Conservation (phyloP, 2,797 vertebrate genomes). For the Kryptolebias ocellatus region DNA sequence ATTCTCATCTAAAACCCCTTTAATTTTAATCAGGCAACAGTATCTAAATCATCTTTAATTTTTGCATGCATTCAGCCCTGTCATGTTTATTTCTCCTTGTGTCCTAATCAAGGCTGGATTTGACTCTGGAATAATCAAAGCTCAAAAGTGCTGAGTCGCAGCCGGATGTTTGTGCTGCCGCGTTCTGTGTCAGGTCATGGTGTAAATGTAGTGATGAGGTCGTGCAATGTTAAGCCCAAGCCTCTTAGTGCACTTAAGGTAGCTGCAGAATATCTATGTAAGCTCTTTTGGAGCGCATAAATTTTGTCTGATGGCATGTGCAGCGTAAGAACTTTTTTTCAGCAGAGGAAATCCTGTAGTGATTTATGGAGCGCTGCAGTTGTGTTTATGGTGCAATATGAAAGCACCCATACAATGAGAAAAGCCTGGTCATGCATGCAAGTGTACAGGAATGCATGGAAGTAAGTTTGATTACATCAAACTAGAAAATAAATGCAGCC, state of each 20-base stretch:
- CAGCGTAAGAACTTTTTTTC: conserved; percentile 32
- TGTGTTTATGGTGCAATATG: conserved; percentile 32
- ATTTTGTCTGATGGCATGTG: conserved; percentile 52
- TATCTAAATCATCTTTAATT: background rate
- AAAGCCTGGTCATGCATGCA: background rate
- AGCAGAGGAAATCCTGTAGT: conserved; percentile 33
- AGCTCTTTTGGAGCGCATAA: conserved; percentile 62
- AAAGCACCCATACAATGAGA: background rate
- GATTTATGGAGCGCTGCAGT: conserved; percentile 44
- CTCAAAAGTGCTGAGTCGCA: conserved; percentile 58
- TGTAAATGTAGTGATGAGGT: conserved; percentile 62
- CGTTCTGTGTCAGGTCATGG: conserved; percentile 54
- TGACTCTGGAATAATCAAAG: conserved; percentile 49
- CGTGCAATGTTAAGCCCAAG: conserved; percentile 53
- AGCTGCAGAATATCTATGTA: conserved; percentile 52
- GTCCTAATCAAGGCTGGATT: conserved; percentile 37
- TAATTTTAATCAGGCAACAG: too few species aligned
- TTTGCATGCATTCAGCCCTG: background rate
- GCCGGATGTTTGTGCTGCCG: conserved; percentile 55
- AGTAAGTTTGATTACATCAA: conserved; percentile 22
- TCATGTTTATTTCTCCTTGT: conserved; percentile 10
- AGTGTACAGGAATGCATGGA: conserved; percentile 2
- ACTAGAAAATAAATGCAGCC: conserved; percentile 8
- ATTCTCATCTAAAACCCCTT: too few species aligned
- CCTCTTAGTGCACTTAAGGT: conserved; percentile 60